Evolutionary conservation across 2,888 invertebrate genomes (phyloP).

Genomic region (Perizoma affinitatum): DNA sequence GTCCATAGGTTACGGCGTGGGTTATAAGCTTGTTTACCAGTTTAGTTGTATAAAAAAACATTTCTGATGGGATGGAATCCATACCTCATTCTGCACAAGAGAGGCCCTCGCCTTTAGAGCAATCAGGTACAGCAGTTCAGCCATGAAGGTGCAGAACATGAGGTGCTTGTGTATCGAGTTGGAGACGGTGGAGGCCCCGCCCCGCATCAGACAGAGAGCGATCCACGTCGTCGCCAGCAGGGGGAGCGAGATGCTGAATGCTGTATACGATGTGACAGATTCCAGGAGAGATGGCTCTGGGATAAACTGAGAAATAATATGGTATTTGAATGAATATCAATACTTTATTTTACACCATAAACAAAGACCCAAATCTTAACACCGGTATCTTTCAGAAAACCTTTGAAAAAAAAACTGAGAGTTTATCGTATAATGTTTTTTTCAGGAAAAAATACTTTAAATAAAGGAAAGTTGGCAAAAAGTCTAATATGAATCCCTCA

Average conservation of each 20-base stretch:
- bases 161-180: slow-evolving; percentile 97
- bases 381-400: too few relatives aligned
- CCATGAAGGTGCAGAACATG: slow-evolving; percentile 94
- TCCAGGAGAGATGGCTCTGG: slow-evolving; percentile 94
- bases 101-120: slow-evolving; percentile 92
- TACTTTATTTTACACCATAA: too few relatives aligned
- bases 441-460: too few relatives aligned
- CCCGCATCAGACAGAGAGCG: slow-evolving; percentile 92
- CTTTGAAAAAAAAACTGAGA: too few relatives aligned
- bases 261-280: slow-evolving; percentile 94
- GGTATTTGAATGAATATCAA: too few relatives aligned
- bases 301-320: slow-evolving; percentile 84
- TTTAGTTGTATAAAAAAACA: not conserved
- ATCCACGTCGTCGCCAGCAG: slow-evolving; percentile 91
- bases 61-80: slow-evolving; percentile 28
- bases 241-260: slow-evolving; percentile 92
- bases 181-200: slow-evolving; percentile 93
- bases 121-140: slow-evolving; percentile 93
- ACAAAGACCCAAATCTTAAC: too few relatives aligned
- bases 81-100: slow-evolving; percentile 92
- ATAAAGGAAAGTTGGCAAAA: too few relatives aligned
- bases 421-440: too few relatives aligned
- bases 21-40: too few relatives aligned
- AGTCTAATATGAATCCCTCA: too few relatives aligned
- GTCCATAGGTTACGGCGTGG: too few relatives aligned